These are phyloP conservation scores for Ivindomyrus marchei DNA, from an alignment of 2,113 vertebrate genomes.

Conservation along the genomic window DNA sequence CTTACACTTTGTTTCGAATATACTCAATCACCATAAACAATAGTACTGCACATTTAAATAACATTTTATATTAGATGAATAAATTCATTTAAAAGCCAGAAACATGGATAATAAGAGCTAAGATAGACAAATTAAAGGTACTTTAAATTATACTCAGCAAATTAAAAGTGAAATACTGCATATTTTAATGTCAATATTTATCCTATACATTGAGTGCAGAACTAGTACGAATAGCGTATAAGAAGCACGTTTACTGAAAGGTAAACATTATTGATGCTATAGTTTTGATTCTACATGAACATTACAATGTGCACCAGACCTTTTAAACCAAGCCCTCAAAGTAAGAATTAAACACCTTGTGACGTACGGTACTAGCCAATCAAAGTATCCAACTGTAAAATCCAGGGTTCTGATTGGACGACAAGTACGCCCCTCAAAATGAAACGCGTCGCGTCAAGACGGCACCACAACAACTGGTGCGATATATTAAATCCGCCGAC, in stretches of 20 bases:
- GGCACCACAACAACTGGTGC: slow-evolving; percentile 25
- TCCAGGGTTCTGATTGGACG: slow-evolving; percentile 33
- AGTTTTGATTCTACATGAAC: background rate
- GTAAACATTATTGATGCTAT: background rate
- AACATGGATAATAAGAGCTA: background rate
- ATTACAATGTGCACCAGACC: background rate
- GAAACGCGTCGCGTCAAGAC: slow-evolving; percentile 19
- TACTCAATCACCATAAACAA: background rate
- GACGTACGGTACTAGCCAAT: background rate
- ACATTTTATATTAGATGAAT: background rate
- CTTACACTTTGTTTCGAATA: background rate
- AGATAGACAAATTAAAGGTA: background rate
- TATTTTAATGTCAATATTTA: background rate
- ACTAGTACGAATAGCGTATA: background rate
- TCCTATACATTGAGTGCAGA: background rate
- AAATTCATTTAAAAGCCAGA: background rate
- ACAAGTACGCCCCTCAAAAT: slow-evolving; percentile 30
- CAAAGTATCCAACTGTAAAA: slow-evolving; percentile 17
- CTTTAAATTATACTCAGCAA: background rate
- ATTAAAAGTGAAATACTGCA: background rate
- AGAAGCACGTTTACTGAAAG: background rate
- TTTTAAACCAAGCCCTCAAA: background rate
- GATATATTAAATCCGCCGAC: slow-evolving; percentile 22
- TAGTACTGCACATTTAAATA: background rate
- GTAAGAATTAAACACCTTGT: background rate